phyloP scores from a whole-genome alignment of 2,113 vertebrate genomes.

The Ceyx melanurus region DNA sequence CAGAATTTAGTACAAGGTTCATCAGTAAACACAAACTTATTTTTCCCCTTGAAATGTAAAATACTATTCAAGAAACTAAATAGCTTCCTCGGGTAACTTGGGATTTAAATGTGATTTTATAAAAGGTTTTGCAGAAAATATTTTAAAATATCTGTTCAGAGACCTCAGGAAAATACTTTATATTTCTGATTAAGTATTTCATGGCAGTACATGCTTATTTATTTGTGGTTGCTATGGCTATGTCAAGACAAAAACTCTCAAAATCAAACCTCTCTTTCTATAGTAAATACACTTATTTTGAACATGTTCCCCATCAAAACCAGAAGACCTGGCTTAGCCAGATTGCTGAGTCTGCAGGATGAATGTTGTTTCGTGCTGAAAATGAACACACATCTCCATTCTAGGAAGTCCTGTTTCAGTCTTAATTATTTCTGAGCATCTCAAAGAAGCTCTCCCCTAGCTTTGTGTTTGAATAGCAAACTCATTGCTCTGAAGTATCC shows the following conservation, averaged over 20 bases:
- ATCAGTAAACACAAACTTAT: slow-evolving; percentile 6
- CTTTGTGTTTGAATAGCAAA: background rate
- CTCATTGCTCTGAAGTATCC: background rate
- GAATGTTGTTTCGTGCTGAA: slow-evolving; percentile 1
- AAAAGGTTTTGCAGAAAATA: background rate
- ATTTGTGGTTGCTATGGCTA: background rate
- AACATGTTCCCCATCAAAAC: background rate
- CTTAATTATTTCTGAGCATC: background rate
- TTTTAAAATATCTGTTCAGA: slow-evolving; percentile 14
- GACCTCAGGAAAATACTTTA: slow-evolving; percentile 35
- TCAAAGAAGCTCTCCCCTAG: background rate
- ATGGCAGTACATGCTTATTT: slow-evolving; percentile 16
- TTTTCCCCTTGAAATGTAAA: slow-evolving; percentile 20
- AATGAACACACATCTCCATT: background rate
- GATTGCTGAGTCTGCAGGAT: background rate
- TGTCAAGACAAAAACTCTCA: background rate
- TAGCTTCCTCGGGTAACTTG: background rate
- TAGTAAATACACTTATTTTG: background rate
- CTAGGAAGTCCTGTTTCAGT: too few species aligned
- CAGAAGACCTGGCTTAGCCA: background rate
- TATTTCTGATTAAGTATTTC: slow-evolving; percentile 46
- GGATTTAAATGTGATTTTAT: slow-evolving; percentile 38
- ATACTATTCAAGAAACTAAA: background rate
- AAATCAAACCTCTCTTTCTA: background rate
- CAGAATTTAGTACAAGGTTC: background rate